Base-by-base conservation (phyloP, 1,140 invertebrate genomes). In the Tribolium madens region DNA sequence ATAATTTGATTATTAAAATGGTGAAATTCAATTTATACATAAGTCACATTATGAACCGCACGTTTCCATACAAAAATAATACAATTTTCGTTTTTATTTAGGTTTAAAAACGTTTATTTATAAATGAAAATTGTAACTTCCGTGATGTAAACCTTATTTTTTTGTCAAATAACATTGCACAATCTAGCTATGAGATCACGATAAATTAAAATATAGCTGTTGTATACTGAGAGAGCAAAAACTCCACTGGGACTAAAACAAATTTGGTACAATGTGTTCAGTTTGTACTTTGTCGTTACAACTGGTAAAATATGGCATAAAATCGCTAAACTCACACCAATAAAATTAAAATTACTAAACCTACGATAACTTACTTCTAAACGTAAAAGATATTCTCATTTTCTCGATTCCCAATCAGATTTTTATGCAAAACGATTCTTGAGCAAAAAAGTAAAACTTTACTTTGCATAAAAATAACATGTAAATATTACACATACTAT, bases 121-220 rank as follows among this genome's bases (percentile, higher is more conserved):
- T 1, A n/a, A n/a, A n/a, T n/a, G n/a, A n/a, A n/a, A n/a, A n/a
- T n/a, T n/a, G n/a, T n/a, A n/a, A n/a, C n/a, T 26, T 26, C 21
- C 21, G 6, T 26, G 6, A 3, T 21, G 18, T 3, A 21, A 1
- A 21, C 3, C 18, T 26, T 26, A 26, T 26, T 26, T 21, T 21
- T 26, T 26, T 26, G 18, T 60, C 53, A 60, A 60, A 57, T 21
- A 60, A 71, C 68, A 71, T 71, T 71, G 68, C 68, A 71, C 68
- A 71, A 71, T 18, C 17, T 47, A 47, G 15, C 26, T 71, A 70
- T 47, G 68, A 71, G 68, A 71, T 71, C 68, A 71, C 42, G 46
- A 71, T 15, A 69, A 3, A 36, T 69, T 3, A 4, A 26, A 57
- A 64, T 33, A 12, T 9, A 64, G 1, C 12, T 26, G 9, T 10